Conservation (phyloP, 1,140 invertebrate species). For the Hyles vespertilio region DNA sequence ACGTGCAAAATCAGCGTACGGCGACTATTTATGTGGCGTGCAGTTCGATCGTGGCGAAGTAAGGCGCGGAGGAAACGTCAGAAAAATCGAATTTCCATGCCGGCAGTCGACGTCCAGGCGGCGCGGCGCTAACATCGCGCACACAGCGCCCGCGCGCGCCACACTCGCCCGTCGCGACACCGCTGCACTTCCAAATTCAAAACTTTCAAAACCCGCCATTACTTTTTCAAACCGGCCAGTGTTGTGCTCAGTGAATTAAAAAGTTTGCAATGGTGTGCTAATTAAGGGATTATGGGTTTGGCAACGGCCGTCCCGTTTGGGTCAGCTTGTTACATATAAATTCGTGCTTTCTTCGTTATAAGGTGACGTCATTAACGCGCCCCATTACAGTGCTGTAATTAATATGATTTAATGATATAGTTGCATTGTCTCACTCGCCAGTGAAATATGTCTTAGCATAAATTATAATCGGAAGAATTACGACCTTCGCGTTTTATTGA, state of each 20-base stretch:
- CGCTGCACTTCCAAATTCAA: conserved; percentile 29
- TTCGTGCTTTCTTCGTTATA: conserved; percentile 64
- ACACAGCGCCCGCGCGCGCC: conserved; percentile 61
- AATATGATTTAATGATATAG: conserved; percentile 4
- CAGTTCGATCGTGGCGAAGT: conserved; percentile 66
- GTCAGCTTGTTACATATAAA: conserved; percentile 58
- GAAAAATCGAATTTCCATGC: conserved; percentile 73
- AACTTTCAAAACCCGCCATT: conserved; percentile 20
- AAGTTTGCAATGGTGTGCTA: conserved; percentile 38
- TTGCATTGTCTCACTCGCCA: conserved; percentile 59
- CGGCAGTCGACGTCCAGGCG: conserved; percentile 69
- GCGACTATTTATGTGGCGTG: conserved; percentile 52
- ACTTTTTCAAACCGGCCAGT: background rate
- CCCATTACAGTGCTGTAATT: conserved; percentile 29
- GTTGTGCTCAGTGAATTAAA: conserved; percentile 1
- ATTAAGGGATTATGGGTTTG: conserved; percentile 62
- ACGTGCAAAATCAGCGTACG: conserved; percentile 66
- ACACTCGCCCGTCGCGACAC: conserved; percentile 11
- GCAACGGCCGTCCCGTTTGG: conserved; percentile 42
- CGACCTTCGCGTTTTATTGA: conserved; percentile 39
- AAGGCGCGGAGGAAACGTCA: conserved; percentile 73
- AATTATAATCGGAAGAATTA: conserved; percentile 21
- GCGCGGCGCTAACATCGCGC: conserved; percentile 65
- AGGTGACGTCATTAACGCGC: conserved; percentile 66
- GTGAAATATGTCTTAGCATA: conserved; percentile 11